Percentiles rank a stretch among this genome's conserved stretches.
These are phyloP conservation scores for Panthera tigris DNA, from an alignment of 2,113 vertebrate genomes.

Conservation along the genomic window DNA sequence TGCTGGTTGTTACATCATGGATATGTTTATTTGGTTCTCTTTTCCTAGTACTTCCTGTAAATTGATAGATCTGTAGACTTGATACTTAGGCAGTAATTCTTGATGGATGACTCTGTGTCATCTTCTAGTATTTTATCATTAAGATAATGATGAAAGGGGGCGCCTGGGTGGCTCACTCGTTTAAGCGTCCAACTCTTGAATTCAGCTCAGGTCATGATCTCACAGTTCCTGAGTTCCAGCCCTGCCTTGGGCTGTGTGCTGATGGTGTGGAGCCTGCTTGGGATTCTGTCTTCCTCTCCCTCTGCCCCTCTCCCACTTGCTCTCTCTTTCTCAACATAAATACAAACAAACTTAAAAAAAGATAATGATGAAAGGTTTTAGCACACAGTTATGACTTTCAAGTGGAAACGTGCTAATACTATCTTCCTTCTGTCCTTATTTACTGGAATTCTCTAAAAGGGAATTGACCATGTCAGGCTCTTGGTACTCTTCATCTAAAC, in stretches of 20 bases:
- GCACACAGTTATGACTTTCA: not conserved
- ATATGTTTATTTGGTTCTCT: not conserved
- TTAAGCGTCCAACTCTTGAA: too few species aligned
- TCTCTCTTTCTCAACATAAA: too few species aligned
- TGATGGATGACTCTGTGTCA: not conserved
- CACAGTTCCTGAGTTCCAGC: too few species aligned
- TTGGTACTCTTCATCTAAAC: not conserved
- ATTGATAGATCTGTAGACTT: not conserved
- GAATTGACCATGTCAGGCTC: not conserved
- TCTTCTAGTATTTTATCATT: not conserved
- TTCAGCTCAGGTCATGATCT: too few species aligned
- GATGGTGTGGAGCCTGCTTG: too few species aligned
- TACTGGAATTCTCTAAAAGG: not conserved
- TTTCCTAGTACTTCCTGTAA: not conserved
- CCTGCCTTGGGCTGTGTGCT: too few species aligned
- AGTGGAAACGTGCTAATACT: not conserved
- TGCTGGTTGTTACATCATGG: not conserved
- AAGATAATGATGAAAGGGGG: not conserved
- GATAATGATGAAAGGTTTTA: not conserved
- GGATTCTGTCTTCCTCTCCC: too few species aligned
- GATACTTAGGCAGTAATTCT: not conserved
- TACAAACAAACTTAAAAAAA: too few species aligned
- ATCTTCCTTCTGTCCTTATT: not conserved
- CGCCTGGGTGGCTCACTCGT: too few species aligned
- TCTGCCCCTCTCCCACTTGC: too few species aligned